Percentiles rank a stretch among this genome's conserved stretches.
Conservation (phyloP, 2,888 invertebrate species). For the Eupithecia pulchellata region DNA sequence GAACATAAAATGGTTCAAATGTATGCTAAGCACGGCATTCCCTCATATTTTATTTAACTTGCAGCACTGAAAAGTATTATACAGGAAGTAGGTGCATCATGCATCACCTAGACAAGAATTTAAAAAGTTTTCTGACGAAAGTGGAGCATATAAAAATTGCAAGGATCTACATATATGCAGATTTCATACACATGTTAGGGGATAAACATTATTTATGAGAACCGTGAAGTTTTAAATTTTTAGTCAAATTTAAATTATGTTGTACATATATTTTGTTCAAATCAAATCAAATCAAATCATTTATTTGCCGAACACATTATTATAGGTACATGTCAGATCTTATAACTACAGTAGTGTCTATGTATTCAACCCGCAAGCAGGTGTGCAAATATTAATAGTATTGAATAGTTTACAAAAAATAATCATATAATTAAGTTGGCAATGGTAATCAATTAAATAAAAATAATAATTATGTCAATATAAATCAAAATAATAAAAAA, state of each 20-base stretch:
- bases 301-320: too few relatives aligned
- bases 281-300: not conserved
- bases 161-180: constrained; percentile 69
- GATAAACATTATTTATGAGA: constrained; percentile 29
- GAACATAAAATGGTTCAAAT: constrained; percentile 11
- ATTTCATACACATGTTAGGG: constrained; percentile 53
- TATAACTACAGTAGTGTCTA: too few relatives aligned
- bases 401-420: too few relatives aligned
- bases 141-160: constrained; percentile 52
- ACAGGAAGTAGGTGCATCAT: constrained; percentile 34
- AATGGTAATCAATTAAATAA: too few relatives aligned
- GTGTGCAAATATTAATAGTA: too few relatives aligned
- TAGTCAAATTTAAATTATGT: not conserved
- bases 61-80: constrained; percentile 11
- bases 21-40: constrained; percentile 11
- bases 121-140: constrained; percentile 27
- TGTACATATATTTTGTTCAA: not conserved
- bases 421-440: too few relatives aligned
- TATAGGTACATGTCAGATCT: too few relatives aligned
- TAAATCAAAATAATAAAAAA: too few relatives aligned
- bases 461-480: too few relatives aligned
- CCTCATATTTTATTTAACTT: constrained; percentile 21
- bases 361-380: too few relatives aligned
- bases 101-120: constrained; percentile 43
- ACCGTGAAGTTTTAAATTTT: not conserved